Conservation (phyloP, 2,888 invertebrate species). For the Agrochola macilenta region DNA sequence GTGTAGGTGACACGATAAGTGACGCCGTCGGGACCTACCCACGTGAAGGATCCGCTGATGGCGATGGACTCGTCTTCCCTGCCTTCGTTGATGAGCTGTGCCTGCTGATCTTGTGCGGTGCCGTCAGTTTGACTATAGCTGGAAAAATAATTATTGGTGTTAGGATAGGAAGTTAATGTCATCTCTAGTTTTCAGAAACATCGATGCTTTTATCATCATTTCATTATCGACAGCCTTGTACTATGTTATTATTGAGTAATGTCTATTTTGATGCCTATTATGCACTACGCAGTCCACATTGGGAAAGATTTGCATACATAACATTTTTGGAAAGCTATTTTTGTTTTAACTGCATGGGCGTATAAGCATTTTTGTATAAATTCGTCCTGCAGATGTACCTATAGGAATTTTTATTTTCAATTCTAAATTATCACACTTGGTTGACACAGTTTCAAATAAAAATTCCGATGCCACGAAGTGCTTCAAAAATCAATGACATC, state of each 20-base stretch:
- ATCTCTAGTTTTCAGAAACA: not conserved
- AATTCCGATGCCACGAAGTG: no score
- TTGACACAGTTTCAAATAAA: not conserved
- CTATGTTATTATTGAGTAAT: not conserved
- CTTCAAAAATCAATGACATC: no score
- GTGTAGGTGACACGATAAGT: slow-evolving; percentile 83
- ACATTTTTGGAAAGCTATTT: not conserved
- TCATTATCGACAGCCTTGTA: not conserved
- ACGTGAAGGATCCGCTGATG: slow-evolving; percentile 81
- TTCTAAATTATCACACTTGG: not conserved
- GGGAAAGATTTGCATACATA: not conserved
- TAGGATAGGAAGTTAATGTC: not conserved
- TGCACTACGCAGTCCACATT: not conserved
- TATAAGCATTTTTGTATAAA: not conserved
- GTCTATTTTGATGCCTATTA: not conserved
- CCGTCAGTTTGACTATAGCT: slow-evolving; percentile 87
- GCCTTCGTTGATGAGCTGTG: slow-evolving; percentile 76
- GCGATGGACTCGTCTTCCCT: slow-evolving; percentile 71
- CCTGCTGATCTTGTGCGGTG: slow-evolving; percentile 81
- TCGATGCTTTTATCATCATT: not conserved
- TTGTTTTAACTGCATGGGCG: not conserved
- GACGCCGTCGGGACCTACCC: slow-evolving; percentile 84
- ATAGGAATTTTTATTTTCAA: not conserved
- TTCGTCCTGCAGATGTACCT: not conserved
- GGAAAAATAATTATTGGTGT: slow-evolving; percentile 31